A percentile compares a stretch with the other conserved stretches of the same genome.
phyloP scores from a whole-genome alignment of 2,888 invertebrate species.

The Heliothis peltigera region DNA sequence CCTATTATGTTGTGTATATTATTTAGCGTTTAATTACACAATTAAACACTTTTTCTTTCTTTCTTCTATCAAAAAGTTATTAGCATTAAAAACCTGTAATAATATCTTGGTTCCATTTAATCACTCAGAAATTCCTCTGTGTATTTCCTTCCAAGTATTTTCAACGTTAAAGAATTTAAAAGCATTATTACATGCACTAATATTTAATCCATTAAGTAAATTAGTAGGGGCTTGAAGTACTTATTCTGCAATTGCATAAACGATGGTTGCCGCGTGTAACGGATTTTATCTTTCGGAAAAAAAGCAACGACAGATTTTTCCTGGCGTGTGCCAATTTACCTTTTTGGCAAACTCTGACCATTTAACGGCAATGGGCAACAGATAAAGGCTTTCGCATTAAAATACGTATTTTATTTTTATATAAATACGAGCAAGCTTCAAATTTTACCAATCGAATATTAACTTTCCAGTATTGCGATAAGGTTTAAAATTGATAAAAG shows the following conservation, averaged over 20 bases:
- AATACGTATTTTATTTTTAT: too few relatives aligned
- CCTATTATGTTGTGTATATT: too few relatives aligned
- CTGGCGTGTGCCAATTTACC: not conserved
- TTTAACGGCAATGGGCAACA: not conserved
- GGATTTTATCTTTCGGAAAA: not conserved
- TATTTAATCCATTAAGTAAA: not conserved
- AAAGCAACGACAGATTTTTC: not conserved
- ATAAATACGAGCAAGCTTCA: too few relatives aligned
- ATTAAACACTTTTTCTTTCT: too few relatives aligned
- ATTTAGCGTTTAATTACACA: too few relatives aligned
- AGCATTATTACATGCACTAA: not conserved
- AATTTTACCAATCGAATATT: too few relatives aligned
- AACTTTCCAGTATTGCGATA: too few relatives aligned
- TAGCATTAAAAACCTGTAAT: too few relatives aligned
- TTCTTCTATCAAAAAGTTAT: too few relatives aligned
- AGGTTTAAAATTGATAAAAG: too few relatives aligned
- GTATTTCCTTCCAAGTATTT: not conserved
- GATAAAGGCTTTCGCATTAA: too few relatives aligned
- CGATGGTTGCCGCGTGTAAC: not conserved
- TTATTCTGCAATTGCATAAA: constrained; percentile 1
- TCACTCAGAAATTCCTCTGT: not conserved
- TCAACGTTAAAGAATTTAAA: not conserved
- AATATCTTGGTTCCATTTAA: not conserved
- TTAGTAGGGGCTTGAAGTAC: not conserved
- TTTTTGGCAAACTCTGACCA: not conserved